A percentile compares a stretch with the other conserved stretches of the same genome.
phyloP scores from a whole-genome alignment of 2,888 invertebrate species.

The Linnaemya tessellans region DNA sequence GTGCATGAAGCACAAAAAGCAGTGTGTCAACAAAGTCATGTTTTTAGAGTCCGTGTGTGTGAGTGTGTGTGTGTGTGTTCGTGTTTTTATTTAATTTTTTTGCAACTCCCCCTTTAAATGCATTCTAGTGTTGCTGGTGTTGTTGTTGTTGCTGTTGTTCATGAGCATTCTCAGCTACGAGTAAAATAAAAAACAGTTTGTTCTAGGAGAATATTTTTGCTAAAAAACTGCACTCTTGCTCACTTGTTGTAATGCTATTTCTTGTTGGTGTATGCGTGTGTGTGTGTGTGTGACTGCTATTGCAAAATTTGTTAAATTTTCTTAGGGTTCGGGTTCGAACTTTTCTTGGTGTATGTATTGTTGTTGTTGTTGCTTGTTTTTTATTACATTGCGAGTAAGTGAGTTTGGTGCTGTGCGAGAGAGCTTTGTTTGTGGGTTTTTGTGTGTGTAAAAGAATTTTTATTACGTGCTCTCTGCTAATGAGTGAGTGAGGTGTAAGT shows the following conservation, averaged over 20 bases:
- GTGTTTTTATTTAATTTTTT: constrained; percentile 36
- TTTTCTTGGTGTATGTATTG: constrained; percentile 15
- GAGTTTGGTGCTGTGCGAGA: constrained; percentile 24
- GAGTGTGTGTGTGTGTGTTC: constrained; percentile 13
- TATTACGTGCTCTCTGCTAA: constrained; percentile 6
- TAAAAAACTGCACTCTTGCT: constrained; percentile 68
- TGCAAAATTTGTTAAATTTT: constrained; percentile 51
- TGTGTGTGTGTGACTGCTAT: constrained; percentile 15
- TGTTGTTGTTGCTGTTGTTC: constrained; percentile 2
- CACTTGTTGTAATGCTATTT: constrained; percentile 67
- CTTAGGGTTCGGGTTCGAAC: constrained; percentile 51
- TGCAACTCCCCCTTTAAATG: constrained; percentile 66
- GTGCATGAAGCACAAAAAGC: constrained; percentile 45
- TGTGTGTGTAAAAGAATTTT: constrained; percentile 64
- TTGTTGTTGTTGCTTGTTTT: not conserved
- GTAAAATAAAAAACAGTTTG: constrained; percentile 30
- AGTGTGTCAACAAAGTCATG: constrained; percentile 72
- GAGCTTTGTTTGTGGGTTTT: constrained; percentile 4
- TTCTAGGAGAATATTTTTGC: constrained; percentile 58
- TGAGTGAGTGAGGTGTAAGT: constrained; percentile 56
- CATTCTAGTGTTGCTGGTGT: constrained; percentile 35
- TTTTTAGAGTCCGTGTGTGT: constrained; percentile 21
- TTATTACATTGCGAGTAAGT: constrained; percentile 53
- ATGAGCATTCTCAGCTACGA: constrained; percentile 23
- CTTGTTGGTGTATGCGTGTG: not conserved